Evolutionary conservation across 2,113 vertebrate genomes (phyloP), one percentile per base, ranked within the genome.

Genomic region (Uria aalge): DNA sequence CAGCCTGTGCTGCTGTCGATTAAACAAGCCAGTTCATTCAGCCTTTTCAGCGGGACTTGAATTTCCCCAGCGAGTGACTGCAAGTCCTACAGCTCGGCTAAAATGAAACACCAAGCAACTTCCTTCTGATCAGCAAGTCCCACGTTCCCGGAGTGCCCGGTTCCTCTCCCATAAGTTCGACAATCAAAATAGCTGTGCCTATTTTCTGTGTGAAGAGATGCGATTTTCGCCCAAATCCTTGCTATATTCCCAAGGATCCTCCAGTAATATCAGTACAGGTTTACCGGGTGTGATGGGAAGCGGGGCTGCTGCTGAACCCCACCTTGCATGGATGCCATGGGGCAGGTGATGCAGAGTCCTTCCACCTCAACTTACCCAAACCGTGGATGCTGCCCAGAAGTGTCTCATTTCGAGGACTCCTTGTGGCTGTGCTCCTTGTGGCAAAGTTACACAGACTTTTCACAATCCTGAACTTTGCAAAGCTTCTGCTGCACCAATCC

Each of bases 61-160:
- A 76, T 82, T 68, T 73, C 68, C 50, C 40, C 3, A 1, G 36
- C 0, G 3, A 91, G 40, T 5, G 32, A 30, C n/a, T 38, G 45
- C 43, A 53, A 30, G 43, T 55, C 45, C 63, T 55, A 13, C 38
- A 48, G 20, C 38, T 67, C 1, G 2, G 6, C 26, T 52, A 56
- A 56, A 85, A 79, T 23, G 10, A 67, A 88, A 38, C 13, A 67
- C n/a, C 24, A 59, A 26, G 48, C 30, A 45, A 12, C 32, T n/a
- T 41, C 72, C 50, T 22, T 8, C 34, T 13, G 17, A 74, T 53
- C 68, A 84, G 63, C 62, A 60, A 34, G 9, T 5, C 67, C 57
- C 72, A 19, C 0, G 0, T 9, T 59, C 55, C 72, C 34, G 0
- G 0, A 12, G 15, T 3, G 15, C 67, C 22, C 6, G 1, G 9